Evolutionary conservation across 2,113 vertebrate species (phyloP).

Genomic region (Quiscalus mexicanus): DNA sequence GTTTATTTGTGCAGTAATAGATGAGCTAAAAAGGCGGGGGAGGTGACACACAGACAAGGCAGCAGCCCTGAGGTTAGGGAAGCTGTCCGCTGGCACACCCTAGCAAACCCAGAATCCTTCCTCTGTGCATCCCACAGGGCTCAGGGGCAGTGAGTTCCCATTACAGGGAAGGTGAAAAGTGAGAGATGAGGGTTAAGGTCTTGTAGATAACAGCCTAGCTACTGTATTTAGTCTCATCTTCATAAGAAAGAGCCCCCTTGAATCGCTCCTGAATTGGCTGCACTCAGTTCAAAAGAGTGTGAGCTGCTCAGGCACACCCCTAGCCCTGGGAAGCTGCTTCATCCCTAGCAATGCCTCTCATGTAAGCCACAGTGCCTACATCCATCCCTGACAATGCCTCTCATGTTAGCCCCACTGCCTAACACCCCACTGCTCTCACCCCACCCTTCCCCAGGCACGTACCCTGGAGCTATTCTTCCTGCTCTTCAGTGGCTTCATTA

Average conservation of each 20-base stretch:
- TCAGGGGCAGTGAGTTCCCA: neutral
- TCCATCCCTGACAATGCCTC: neutral
- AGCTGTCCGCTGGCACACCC: neutral
- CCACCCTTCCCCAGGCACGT: neutral
- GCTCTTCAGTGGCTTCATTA: neutral
- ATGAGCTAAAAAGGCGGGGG: neutral
- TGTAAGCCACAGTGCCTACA: neutral
- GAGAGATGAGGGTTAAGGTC: neutral
- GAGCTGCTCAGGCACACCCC: neutral
- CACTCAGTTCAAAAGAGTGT: neutral
- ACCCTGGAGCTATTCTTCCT: neutral
- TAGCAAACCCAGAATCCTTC: neutral
- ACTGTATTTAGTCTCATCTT: neutral
- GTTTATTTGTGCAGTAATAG: conserved; percentile 13
- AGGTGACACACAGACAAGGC: neutral
- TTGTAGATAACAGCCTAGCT: neutral
- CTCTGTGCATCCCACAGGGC: fast-evolving
- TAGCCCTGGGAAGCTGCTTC: neutral
- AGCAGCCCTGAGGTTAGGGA: neutral
- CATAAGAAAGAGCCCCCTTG: neutral
- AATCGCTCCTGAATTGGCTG: neutral
- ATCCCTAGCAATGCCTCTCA: neutral
- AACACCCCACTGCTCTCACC: neutral
- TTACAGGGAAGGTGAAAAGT: neutral
- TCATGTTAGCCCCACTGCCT: neutral